Conservation (phyloP, 2,797 vertebrate species). For the Micromesistius poutassou region DNA sequence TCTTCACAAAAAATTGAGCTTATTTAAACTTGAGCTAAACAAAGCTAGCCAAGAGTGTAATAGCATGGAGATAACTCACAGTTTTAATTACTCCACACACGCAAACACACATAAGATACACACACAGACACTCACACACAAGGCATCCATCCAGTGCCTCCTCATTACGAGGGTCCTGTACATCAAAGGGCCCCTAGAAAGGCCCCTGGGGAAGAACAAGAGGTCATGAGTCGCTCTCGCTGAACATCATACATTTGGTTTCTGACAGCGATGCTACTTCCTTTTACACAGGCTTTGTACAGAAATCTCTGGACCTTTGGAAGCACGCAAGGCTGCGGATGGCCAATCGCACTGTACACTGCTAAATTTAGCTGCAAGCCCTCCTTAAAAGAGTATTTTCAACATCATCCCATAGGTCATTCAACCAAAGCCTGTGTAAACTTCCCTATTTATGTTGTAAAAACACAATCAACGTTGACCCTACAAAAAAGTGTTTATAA, state of each 20-base stretch:
- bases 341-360: background rate
- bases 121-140: background rate
- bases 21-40: background rate
- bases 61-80: background rate
- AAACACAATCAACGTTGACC: constrained; percentile 46
- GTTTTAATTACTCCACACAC: background rate
- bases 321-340: background rate
- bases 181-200: background rate
- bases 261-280: constrained; percentile 12
- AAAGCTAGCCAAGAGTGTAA: background rate
- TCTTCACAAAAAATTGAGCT: background rate
- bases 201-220: constrained; percentile 12
- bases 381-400: constrained; percentile 32
- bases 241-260: constrained; percentile 53
- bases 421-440: constrained; percentile 62
- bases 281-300: background rate
- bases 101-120: background rate
- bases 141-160: background rate
- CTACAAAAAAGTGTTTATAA: constrained; percentile 16
- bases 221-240: constrained; percentile 28
- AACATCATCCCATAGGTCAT: constrained; percentile 31
- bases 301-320: background rate
- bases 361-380: constrained; percentile 38
- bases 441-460: constrained; percentile 48
- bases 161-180: background rate